These are phyloP conservation scores for Tetanocera ferruginea DNA, from an alignment of 2,888 invertebrate species.

Conservation along the genomic window DNA sequence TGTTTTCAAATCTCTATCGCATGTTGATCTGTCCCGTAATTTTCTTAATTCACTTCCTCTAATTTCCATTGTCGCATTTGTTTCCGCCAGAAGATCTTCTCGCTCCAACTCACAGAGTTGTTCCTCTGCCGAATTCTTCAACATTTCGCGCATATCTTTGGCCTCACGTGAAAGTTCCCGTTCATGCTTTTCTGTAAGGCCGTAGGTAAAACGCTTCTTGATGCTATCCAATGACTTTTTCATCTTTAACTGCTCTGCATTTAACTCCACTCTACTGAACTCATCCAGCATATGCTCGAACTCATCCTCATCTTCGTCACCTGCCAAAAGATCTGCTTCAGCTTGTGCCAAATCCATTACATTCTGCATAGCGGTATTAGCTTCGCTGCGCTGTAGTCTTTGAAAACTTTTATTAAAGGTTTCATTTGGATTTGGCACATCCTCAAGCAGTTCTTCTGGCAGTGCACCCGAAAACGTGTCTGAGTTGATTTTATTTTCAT, in stretches of 20 bases:
- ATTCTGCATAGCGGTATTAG: slow-evolving; percentile 59
- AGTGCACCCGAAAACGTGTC: slow-evolving; percentile 43
- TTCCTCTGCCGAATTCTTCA: slow-evolving; percentile 23
- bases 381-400: slow-evolving; percentile 43
- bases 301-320: slow-evolving; percentile 63
- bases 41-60: slow-evolving; percentile 38
- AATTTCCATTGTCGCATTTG: slow-evolving; percentile 43
- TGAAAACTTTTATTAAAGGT: slow-evolving; percentile 54
- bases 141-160: slow-evolving; percentile 49
- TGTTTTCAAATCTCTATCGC: neutral
- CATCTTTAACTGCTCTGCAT: slow-evolving; percentile 66
- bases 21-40: slow-evolving; percentile 10
- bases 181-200: slow-evolving; percentile 35
- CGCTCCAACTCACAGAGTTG: neutral
- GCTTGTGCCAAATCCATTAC: slow-evolving; percentile 60
- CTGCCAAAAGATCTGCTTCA: slow-evolving; percentile 61
- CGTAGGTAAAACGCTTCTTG: slow-evolving; percentile 63
- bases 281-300: slow-evolving; percentile 67
- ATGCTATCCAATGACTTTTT: slow-evolving; percentile 67
- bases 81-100: neutral
- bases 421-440: slow-evolving; percentile 61
- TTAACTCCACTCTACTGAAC: slow-evolving; percentile 61
- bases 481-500: slow-evolving; percentile 33
- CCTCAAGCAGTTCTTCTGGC: slow-evolving; percentile 56
- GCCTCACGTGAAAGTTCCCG: slow-evolving; percentile 50